Percentiles rank a stretch among this genome's conserved stretches.
These are phyloP conservation scores for Neosalanx taihuensis DNA, from an alignment of 2,797 vertebrate species.

Conservation along the genomic window DNA sequence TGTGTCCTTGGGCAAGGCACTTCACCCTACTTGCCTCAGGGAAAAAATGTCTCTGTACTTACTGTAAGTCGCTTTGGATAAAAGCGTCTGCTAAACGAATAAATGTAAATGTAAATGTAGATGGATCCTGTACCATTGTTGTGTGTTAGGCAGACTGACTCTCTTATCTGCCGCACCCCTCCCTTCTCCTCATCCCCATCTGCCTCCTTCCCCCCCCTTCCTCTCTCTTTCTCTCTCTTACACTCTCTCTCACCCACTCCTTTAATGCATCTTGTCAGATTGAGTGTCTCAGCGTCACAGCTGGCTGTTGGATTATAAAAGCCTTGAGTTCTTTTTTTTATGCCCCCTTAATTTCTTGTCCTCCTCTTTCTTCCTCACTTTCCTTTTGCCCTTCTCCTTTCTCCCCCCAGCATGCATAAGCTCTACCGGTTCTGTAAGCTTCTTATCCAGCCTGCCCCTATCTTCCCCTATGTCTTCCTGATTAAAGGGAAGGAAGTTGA, in stretches of 20 bases:
- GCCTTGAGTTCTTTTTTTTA: slow-evolving; percentile 47
- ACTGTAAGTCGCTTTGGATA: too few relatives aligned
- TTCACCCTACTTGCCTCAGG: too few relatives aligned
- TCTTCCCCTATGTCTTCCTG: slow-evolving; percentile 37
- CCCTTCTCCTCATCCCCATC: background rate
- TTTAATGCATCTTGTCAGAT: slow-evolving; percentile 67
- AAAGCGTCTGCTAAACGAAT: too few relatives aligned
- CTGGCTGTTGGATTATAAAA: slow-evolving; percentile 61
- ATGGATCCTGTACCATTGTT: slow-evolving; percentile 58
- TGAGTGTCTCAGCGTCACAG: slow-evolving; percentile 57
- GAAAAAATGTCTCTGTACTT: too few relatives aligned
- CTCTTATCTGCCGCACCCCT: background rate
- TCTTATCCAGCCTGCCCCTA: slow-evolving; percentile 55
- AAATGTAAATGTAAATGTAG: too few relatives aligned
- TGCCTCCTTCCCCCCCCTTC: slow-evolving; percentile 41
- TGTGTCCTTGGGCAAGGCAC: too few relatives aligned
- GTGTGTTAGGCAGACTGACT: slow-evolving; percentile 42
- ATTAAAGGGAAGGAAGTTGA: slow-evolving; percentile 34
- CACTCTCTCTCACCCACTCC: slow-evolving; percentile 48
- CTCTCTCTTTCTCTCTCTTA: slow-evolving; percentile 38
- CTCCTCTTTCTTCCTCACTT: slow-evolving; percentile 23
- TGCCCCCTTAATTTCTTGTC: slow-evolving; percentile 15
- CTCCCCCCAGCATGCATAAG: slow-evolving; percentile 30
- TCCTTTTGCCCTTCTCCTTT: slow-evolving; percentile 32
- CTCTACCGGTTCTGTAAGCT: slow-evolving; percentile 54